Percentiles rank a stretch among this genome's conserved stretches.
Evolutionary conservation across 2,797 vertebrate species (phyloP).

Genomic region (Lagocephalus sceleratus): DNA sequence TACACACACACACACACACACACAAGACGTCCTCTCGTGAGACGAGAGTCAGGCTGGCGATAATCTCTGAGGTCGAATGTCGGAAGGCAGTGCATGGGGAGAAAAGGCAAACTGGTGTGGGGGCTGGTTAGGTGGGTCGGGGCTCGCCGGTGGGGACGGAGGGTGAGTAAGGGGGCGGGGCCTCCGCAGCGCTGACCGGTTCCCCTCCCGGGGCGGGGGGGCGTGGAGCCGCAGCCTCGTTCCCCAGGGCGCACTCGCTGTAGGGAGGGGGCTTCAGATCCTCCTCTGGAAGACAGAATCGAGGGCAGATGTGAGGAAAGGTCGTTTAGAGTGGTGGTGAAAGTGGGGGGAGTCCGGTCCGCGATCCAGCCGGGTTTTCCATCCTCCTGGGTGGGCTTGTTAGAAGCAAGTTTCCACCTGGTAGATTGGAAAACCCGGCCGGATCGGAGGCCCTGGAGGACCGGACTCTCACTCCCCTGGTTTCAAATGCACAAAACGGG

Average conservation of each 20-base stretch:
- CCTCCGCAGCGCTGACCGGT: conserved; percentile 67
- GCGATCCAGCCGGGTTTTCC: no score
- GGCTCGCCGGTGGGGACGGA: conserved; percentile 41
- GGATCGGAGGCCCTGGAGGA: no score
- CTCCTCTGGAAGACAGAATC: conserved; percentile 50
- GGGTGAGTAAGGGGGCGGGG: conserved; percentile 82
- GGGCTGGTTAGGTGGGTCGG: conserved; percentile 47
- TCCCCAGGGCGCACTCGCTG: conserved; percentile 74
- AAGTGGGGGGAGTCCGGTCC: no score
- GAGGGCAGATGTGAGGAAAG: no score
- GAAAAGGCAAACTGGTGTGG: conserved; percentile 62
- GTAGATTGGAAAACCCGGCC: no score
- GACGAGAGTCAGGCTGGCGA: conserved; percentile 63
- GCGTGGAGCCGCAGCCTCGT: conserved; percentile 33
- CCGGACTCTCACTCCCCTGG: no score
- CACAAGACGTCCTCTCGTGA: conserved; percentile 40
- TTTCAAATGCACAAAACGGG: no score
- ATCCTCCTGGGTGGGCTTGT: no score
- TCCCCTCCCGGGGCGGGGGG: conserved; percentile 54
- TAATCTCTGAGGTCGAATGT: conserved; percentile 61
- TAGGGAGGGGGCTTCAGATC: conserved; percentile 85
- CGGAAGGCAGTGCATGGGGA: conserved; percentile 67
- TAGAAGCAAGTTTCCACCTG: no score
- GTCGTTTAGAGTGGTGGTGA: no score
- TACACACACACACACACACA: background rate